These are phyloP conservation scores for Ctenochaetus hawaiiensis DNA, from an alignment of 2,797 vertebrate genomes.

Conservation along the genomic window DNA sequence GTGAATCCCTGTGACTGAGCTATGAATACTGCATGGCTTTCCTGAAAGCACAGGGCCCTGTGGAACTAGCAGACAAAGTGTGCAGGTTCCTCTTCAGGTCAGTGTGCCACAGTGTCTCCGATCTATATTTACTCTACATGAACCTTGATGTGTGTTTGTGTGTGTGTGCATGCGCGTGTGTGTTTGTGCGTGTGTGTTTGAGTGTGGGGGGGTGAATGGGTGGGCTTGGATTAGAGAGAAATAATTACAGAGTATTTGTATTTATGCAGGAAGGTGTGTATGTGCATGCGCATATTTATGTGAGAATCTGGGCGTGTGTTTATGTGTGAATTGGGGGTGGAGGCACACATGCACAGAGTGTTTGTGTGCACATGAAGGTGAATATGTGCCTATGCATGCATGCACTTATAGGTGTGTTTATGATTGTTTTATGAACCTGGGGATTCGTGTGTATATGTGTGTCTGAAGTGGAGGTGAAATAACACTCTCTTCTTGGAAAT, in stretches of 20 bases:
- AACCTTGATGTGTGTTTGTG: constrained; percentile 36
- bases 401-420: constrained; percentile 36
- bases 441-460: constrained; percentile 17
- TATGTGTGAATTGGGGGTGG: background rate
- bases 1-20: constrained; percentile 58
- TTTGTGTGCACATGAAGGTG: constrained; percentile 47
- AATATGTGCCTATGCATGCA: constrained; percentile 12
- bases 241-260: constrained; percentile 24
- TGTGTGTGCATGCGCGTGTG: background rate
- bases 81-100: constrained; percentile 76
- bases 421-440: constrained; percentile 44
- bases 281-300: constrained; percentile 42
- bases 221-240: constrained; percentile 6
- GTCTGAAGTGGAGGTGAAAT: constrained; percentile 32
- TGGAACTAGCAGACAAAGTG: constrained; percentile 75
- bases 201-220: constrained; percentile 6
- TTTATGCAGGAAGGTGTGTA: constrained; percentile 33
- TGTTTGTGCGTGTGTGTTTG: constrained; percentile 19
- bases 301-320: constrained; percentile 9
- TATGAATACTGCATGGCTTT: constrained; percentile 82
- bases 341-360: constrained; percentile 1
- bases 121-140: constrained; percentile 66
- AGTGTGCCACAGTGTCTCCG: constrained; percentile 76
- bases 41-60: constrained; percentile 74
- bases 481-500: constrained; percentile 66